Percentiles rank a stretch among this genome's conserved stretches.
These are phyloP conservation scores for Trogon surrucura DNA, from an alignment of 2,113 vertebrate genomes.

Conservation along the genomic window DNA sequence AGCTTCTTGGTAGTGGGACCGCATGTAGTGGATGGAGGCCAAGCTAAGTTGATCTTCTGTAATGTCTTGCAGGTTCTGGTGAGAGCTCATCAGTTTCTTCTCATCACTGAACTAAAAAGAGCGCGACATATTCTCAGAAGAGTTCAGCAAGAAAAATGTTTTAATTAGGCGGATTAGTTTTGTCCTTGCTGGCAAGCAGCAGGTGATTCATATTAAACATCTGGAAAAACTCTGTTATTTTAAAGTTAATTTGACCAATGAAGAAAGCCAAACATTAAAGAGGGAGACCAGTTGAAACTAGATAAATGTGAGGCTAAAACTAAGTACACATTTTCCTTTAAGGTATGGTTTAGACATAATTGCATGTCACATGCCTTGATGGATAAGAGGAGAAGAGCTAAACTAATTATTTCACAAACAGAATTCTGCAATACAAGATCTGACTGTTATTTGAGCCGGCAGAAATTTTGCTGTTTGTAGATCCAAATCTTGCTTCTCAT, in stretches of 20 bases:
- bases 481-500: not conserved
- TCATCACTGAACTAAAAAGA: slow-evolving; percentile 91
- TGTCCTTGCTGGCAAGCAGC: not conserved
- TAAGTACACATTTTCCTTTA: not conserved
- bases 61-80: slow-evolving; percentile 95
- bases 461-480: not conserved
- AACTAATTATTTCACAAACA: slow-evolving; percentile 13
- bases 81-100: slow-evolving; percentile 94
- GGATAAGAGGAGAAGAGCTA: not conserved
- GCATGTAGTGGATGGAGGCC: slow-evolving; percentile 98
- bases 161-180: not conserved
- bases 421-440: not conserved
- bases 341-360: slow-evolving; percentile 24
- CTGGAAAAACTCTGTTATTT: not conserved
- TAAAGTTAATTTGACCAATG: not conserved
- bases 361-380: not conserved
- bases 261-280: not conserved
- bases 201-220: not conserved
- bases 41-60: slow-evolving; percentile 97
- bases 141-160: not conserved
- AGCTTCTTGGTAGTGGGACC: slow-evolving; percentile 97
- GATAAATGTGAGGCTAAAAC: slow-evolving; percentile 5
- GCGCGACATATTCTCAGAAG: not conserved
- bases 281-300: not conserved
- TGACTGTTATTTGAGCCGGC: not conserved